Evolutionary conservation across 2,113 vertebrate species (phyloP).

Genomic region (Amblyornis subalaris): DNA sequence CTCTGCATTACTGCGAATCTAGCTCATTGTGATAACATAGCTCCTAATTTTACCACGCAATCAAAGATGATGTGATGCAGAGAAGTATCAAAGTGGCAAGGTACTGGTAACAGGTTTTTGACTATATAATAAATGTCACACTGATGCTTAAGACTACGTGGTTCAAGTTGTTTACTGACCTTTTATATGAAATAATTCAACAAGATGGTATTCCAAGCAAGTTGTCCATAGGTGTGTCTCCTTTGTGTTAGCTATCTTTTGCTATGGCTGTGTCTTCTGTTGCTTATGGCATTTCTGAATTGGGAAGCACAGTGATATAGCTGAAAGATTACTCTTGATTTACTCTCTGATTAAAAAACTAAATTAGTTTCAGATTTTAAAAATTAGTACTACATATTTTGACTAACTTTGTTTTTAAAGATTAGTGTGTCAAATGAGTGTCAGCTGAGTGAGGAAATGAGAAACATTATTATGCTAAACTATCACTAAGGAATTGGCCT

Average conservation of each 20-base stretch:
- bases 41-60: background rate
- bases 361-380: background rate
- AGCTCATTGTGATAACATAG: background rate
- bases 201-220: background rate
- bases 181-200: background rate
- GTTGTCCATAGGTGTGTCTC: background rate
- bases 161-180: background rate
- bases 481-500: background rate
- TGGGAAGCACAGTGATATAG: background rate
- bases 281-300: background rate
- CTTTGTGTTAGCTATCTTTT: background rate
- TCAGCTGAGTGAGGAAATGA: background rate
- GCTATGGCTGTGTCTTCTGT: background rate
- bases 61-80: background rate
- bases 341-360: background rate
- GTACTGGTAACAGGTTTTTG: background rate
- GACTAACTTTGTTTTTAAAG: background rate
- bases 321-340: background rate
- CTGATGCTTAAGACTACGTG: background rate
- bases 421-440: background rate
- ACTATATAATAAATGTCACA: background rate
- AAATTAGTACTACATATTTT: background rate
- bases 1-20: background rate
- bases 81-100: background rate
- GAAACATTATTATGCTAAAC: background rate